phyloP scores from a whole-genome alignment of 37 sponge, comb jelly and placozoan genomes.

The Eunapius fragilis region DNA sequence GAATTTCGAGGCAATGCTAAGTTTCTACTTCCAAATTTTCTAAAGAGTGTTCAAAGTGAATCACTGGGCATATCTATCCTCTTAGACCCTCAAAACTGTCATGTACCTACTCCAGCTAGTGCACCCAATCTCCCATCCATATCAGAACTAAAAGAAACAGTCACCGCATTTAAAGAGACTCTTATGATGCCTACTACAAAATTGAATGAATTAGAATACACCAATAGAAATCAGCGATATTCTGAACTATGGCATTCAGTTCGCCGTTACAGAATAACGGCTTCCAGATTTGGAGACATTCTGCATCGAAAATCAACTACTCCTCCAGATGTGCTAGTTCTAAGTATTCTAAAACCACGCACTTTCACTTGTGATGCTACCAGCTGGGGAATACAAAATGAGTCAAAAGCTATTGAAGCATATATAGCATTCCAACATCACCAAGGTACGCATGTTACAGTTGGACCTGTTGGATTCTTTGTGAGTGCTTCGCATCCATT shows the following conservation, averaged over 20 bases:
- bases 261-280: slow-evolving; percentile 42
- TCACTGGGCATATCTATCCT: no score
- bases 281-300: slow-evolving; percentile 55
- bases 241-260: slow-evolving; percentile 45
- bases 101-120: no score
- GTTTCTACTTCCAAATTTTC: no score
- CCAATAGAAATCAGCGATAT: slow-evolving; percentile 26
- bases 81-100: no score
- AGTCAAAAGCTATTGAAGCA: slow-evolving; percentile 5
- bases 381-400: slow-evolving; percentile 39
- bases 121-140: no score
- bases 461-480: slow-evolving; percentile 40
- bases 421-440: slow-evolving; percentile 5
- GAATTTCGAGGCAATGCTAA: no score
- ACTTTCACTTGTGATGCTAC: slow-evolving; percentile 27
- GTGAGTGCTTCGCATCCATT: slow-evolving; percentile 27
- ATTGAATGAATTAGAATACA: slow-evolving; percentile 15
- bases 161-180: slow-evolving; percentile 32
- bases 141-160: slow-evolving; percentile 12
- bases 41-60: no score
- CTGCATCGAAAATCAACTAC: slow-evolving; percentile 13
- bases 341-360: slow-evolving; percentile 42
- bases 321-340: slow-evolving; percentile 45
- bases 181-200: slow-evolving; percentile 13
- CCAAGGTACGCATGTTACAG: slow-evolving; percentile 23